Conservation (phyloP, 1,140 invertebrate genomes). For the Amphibalanus amphitrite region DNA sequence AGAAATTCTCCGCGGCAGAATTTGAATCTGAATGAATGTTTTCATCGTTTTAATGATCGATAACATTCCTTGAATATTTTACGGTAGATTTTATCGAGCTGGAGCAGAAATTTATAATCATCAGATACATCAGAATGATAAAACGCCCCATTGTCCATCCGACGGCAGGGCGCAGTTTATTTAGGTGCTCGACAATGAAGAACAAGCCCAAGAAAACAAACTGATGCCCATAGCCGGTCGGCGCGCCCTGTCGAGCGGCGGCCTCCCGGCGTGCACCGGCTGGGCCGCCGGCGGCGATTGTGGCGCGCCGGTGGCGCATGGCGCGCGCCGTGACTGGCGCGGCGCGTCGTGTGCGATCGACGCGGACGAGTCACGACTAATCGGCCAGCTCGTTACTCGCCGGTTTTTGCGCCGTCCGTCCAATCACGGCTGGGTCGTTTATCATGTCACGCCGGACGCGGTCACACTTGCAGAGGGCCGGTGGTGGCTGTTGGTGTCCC, state of each 20-base stretch:
- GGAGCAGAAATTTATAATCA: neutral
- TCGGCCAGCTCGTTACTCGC: neutral
- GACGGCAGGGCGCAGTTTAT: neutral
- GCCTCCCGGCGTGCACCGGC: too few relatives aligned
- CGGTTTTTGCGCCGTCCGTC: neutral
- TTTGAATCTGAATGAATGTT: neutral
- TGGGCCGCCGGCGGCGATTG: too few relatives aligned
- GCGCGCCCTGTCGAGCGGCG: too few relatives aligned
- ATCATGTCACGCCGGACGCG: neutral
- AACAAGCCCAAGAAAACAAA: neutral
- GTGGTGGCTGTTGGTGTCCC: too few relatives aligned
- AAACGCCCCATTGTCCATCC: neutral
- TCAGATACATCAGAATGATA: conserved; percentile 1
- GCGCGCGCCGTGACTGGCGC: neutral
- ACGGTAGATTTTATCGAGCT: neutral
- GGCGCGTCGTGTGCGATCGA: neutral
- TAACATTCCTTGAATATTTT: conserved; percentile 2
- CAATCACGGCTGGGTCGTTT: neutral
- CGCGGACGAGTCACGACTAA: neutral
- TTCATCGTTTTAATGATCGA: conserved; percentile 2
- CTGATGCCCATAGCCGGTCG: neutral
- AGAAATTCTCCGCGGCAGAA: neutral
- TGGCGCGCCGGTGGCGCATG: too few relatives aligned
- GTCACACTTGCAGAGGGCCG: too few relatives aligned
- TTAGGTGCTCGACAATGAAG: neutral